A percentile compares a stretch with the other conserved stretches of the same genome.
These are phyloP conservation scores for Yponomeuta sedellus DNA, from an alignment of 2,888 invertebrate species.

Conservation along the genomic window DNA sequence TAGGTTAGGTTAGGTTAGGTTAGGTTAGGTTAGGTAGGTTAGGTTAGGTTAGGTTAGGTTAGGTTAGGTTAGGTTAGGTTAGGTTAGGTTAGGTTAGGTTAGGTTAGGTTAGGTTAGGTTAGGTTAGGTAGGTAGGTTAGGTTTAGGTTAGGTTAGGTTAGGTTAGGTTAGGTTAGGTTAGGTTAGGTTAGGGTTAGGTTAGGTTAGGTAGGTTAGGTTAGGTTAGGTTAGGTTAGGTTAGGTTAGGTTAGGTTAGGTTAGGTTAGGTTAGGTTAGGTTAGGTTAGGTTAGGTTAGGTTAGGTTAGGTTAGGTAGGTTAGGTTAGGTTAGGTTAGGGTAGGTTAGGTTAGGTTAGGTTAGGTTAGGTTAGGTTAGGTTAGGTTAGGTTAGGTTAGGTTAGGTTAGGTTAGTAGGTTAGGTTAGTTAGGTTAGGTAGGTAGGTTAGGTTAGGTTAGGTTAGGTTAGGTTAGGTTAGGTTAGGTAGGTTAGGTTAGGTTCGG, in stretches of 20 bases:
- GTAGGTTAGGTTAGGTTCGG: conserved; percentile 20
- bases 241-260: conserved; percentile 17
- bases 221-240: neutral
- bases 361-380: conserved; percentile 21
- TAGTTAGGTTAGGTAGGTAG: no score
- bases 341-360: conserved; percentile 20
- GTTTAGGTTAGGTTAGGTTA: no score
- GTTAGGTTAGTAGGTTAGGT: conserved; percentile 16
- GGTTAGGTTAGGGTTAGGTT: no score
- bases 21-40: neutral
- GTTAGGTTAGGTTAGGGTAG: conserved; percentile 23
- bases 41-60: conserved; percentile 16
- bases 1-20: neutral
- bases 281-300: conserved; percentile 24
- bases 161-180: no score
- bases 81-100: conserved; percentile 19
- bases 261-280: conserved; percentile 24
- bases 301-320: conserved; percentile 19
- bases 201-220: no score
- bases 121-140: conserved; percentile 16
- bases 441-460: no score
- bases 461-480: no score
- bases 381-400: conserved; percentile 22
- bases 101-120: conserved; percentile 21
- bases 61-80: conserved; percentile 19